These are phyloP conservation scores for Anthophora plumipes DNA, from an alignment of 2,888 invertebrate genomes.

Conservation along the genomic window DNA sequence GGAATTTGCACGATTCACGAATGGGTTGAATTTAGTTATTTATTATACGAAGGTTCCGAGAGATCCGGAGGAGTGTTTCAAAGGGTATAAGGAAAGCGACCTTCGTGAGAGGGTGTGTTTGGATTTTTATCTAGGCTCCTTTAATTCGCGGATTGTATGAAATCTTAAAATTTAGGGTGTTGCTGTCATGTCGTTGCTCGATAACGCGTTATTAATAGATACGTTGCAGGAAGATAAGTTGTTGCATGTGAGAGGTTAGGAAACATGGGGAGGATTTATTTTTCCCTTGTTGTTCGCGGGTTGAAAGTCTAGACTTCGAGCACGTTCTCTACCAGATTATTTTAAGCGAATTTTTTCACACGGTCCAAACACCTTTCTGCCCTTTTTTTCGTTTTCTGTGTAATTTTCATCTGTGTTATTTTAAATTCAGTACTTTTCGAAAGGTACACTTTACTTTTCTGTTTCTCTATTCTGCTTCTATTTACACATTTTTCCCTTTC, in stretches of 20 bases:
- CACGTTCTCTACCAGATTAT: no score
- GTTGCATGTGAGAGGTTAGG: background rate
- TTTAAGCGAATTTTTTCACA: no score
- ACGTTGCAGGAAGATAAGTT: background rate
- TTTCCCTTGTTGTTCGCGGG: background rate
- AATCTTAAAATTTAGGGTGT: background rate
- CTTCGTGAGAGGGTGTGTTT: background rate
- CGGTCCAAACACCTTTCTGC: no score
- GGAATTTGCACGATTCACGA: background rate
- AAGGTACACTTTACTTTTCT: no score
- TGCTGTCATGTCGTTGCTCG: background rate
- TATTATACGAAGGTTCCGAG: no score
- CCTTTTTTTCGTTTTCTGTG: no score
- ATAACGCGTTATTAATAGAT: conserved; percentile 15
- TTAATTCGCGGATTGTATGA: background rate
- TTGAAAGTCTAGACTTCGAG: background rate
- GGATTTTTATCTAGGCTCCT: background rate
- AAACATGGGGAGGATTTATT: no score
- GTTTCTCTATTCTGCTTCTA: no score
- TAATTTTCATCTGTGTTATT: no score
- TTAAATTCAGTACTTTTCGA: no score
- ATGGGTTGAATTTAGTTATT: background rate
- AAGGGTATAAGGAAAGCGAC: background rate
- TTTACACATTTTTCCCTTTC: no score
- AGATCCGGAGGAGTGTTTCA: background rate